Evolutionary conservation across 2,888 invertebrate genomes (phyloP).

Genomic region (Trichogramma dendrolimi): DNA sequence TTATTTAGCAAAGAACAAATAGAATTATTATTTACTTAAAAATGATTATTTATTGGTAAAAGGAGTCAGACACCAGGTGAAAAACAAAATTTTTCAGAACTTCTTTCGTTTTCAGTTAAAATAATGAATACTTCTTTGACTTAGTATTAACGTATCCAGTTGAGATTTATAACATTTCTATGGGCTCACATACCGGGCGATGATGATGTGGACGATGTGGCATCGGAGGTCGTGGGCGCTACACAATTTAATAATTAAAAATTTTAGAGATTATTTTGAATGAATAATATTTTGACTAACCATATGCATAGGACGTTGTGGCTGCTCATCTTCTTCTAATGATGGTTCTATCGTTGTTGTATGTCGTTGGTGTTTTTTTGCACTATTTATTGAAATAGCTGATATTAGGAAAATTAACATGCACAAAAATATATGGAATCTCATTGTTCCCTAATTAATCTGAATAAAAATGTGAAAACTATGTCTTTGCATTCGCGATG

Average conservation of each 20-base stretch:
- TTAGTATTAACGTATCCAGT: too few relatives aligned
- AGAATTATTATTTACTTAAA: too few relatives aligned
- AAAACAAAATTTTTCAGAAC: too few relatives aligned
- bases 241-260: background rate
- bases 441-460: constrained; percentile 2
- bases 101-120: too few relatives aligned
- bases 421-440: constrained; percentile 1
- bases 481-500: background rate
- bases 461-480: background rate
- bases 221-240: constrained; percentile 15
- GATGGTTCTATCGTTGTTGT: background rate
- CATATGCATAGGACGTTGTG: too few relatives aligned
- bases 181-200: too few relatives aligned
- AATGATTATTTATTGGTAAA: too few relatives aligned
- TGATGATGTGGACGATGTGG: constrained; percentile 27
- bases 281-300: background rate
- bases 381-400: too few relatives aligned
- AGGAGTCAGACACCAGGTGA: too few relatives aligned
- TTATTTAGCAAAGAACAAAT: too few relatives aligned
- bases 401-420: constrained; percentile 8
- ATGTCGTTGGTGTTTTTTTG: background rate
- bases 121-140: too few relatives aligned
- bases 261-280: background rate
- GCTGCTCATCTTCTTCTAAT: background rate
- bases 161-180: too few relatives aligned